Conservation (phyloP, 1,140 invertebrate genomes). For the Bombus terrestris region DNA sequence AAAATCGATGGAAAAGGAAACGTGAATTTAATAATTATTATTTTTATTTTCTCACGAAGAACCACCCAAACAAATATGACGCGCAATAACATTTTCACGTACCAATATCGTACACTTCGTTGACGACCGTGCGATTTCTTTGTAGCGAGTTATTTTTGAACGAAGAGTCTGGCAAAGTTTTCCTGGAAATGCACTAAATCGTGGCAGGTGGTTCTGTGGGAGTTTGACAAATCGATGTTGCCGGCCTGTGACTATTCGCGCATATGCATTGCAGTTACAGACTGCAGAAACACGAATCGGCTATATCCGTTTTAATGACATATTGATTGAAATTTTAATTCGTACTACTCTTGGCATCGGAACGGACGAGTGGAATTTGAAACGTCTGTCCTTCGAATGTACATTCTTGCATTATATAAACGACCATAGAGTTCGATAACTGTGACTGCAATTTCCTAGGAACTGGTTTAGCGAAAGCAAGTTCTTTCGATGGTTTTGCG, state of each 20-base stretch:
- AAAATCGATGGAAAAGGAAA: not conserved
- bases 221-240: conserved; percentile 44
- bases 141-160: not conserved
- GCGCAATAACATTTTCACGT: not conserved
- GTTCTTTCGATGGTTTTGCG: too few species aligned
- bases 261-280: conserved; percentile 31
- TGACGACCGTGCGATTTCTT: not conserved
- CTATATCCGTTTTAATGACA: too few species aligned
- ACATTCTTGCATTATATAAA: not conserved
- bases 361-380: not conserved
- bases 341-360: not conserved
- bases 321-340: conserved; percentile 2
- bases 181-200: not conserved
- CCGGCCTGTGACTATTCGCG: conserved; percentile 14
- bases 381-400: not conserved
- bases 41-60: not conserved
- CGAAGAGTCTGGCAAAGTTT: not conserved
- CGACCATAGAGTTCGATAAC: not conserved
- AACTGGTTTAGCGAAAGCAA: not conserved
- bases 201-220: not conserved
- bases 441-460: not conserved
- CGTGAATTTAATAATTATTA: too few species aligned
- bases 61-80: not conserved
- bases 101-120: not conserved
- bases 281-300: not conserved